phyloP scores from a whole-genome alignment of 2,797 vertebrate species.

The Falco peregrinus region DNA sequence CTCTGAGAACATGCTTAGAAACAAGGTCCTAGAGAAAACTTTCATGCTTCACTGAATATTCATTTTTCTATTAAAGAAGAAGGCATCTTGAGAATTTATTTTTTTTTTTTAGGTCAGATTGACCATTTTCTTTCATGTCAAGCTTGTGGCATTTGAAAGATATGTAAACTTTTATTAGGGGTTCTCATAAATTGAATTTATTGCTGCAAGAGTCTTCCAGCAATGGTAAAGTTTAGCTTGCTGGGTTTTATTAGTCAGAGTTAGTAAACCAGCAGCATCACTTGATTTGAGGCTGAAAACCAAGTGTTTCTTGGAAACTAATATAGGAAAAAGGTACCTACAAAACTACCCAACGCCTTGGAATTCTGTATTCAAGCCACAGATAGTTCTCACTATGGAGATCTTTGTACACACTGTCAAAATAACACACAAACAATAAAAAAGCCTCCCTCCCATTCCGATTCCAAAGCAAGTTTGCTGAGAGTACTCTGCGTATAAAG shows the following conservation, averaged over 20 bases:
- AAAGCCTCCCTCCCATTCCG: neutral
- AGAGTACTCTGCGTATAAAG: conserved; percentile 39
- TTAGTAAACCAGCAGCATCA: conserved; percentile 42
- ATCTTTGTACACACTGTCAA: conserved; percentile 70
- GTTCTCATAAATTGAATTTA: conserved; percentile 55
- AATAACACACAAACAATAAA: conserved; percentile 59
- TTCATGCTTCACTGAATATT: neutral
- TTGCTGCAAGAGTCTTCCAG: conserved; percentile 30
- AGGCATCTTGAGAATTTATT: neutral
- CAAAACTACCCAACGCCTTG: conserved; percentile 15
- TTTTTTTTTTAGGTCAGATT: neutral
- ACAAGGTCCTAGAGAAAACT: neutral
- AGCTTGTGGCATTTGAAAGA: conserved; percentile 26
- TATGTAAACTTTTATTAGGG: conserved; percentile 37
- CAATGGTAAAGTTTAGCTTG: conserved; percentile 38
- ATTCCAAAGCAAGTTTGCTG: conserved; percentile 44
- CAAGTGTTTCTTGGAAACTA: conserved; percentile 38
- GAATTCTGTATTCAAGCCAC: conserved; percentile 47
- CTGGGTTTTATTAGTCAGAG: conserved; percentile 60
- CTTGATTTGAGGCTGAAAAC: conserved; percentile 40
- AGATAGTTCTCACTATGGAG: conserved; percentile 72
- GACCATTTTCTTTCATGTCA: neutral
- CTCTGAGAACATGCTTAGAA: neutral
- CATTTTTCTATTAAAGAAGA: neutral
- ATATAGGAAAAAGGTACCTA: conserved; percentile 66